A percentile compares a stretch with the other conserved stretches of the same genome.
phyloP scores from a whole-genome alignment of 1,140 invertebrate species.

The Melitaea cinxia region DNA sequence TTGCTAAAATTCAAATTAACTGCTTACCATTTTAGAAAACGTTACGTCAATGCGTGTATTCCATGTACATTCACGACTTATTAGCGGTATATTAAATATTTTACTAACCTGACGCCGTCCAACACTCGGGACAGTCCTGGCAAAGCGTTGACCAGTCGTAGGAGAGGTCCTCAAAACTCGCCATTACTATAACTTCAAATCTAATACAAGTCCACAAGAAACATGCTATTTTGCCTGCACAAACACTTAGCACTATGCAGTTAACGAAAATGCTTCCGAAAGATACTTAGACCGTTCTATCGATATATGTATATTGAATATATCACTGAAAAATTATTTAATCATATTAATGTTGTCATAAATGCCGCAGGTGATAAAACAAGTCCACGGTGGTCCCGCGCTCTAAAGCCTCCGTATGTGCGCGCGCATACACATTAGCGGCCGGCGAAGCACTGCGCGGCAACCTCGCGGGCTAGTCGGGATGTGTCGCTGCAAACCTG shows the following conservation, averaged over 20 bases:
- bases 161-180: constrained; percentile 80
- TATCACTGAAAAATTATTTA: constrained; percentile 36
- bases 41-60: background rate
- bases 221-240: constrained; percentile 55
- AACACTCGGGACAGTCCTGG: constrained; percentile 82
- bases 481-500: constrained; percentile 69
- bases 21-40: constrained; percentile 32
- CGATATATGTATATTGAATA: too few relatives aligned
- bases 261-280: constrained; percentile 37
- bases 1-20: constrained; percentile 40
- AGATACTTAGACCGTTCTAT: constrained; percentile 25
- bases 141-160: constrained; percentile 82
- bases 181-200: constrained; percentile 64
- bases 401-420: constrained; percentile 47
- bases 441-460: constrained; percentile 64
- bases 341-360: constrained; percentile 52
- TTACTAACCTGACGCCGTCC: constrained; percentile 81
- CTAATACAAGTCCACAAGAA: constrained; percentile 55
- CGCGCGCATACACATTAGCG: constrained; percentile 64
- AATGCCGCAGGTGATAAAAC: constrained; percentile 42
- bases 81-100: background rate
- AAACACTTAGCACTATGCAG: constrained; percentile 50
- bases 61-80: background rate
- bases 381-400: constrained; percentile 50
- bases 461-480: constrained; percentile 55